Conservation (phyloP, 2,113 vertebrate species). For the Tyto alba region DNA sequence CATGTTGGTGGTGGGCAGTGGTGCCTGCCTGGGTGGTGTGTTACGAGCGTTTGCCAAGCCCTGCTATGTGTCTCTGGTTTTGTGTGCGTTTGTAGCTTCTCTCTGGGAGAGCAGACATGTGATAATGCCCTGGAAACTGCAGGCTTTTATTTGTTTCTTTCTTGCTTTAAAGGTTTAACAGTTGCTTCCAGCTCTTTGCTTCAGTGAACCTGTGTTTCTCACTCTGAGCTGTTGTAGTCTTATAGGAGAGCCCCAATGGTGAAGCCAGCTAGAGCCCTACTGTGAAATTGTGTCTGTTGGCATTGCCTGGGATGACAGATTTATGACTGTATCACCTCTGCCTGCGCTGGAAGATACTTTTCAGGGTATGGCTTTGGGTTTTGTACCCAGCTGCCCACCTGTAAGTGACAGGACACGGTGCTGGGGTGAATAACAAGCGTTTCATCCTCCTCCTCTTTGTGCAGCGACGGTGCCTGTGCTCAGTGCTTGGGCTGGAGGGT, state of each 20-base stretch:
- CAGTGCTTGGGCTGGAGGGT: rapidly evolving
- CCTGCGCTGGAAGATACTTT: not conserved
- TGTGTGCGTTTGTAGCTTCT: not conserved
- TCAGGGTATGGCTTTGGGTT: not conserved
- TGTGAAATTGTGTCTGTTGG: not conserved
- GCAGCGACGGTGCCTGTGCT: rapidly evolving
- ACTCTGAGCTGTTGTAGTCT: not conserved
- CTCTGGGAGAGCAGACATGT: not conserved
- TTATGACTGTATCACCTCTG: not conserved
- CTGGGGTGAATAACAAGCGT: rapidly evolving
- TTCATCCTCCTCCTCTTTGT: rapidly evolving
- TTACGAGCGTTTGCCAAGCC: not conserved
- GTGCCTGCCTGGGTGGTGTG: not conserved
- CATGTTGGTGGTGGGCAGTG: rapidly evolving
- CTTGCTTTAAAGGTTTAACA: not conserved
- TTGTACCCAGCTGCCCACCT: not conserved
- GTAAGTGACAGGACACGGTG: not conserved
- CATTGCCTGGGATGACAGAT: not conserved
- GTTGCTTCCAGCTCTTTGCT: not conserved
- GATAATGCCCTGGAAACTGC: not conserved
- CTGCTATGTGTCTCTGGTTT: not conserved
- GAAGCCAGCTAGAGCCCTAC: not conserved
- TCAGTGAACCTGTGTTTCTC: not conserved
- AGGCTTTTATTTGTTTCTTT: not conserved
- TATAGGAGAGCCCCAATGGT: not conserved